These are phyloP conservation scores for Nibea coibor DNA, from an alignment of 2,113 vertebrate species.

Conservation along the genomic window DNA sequence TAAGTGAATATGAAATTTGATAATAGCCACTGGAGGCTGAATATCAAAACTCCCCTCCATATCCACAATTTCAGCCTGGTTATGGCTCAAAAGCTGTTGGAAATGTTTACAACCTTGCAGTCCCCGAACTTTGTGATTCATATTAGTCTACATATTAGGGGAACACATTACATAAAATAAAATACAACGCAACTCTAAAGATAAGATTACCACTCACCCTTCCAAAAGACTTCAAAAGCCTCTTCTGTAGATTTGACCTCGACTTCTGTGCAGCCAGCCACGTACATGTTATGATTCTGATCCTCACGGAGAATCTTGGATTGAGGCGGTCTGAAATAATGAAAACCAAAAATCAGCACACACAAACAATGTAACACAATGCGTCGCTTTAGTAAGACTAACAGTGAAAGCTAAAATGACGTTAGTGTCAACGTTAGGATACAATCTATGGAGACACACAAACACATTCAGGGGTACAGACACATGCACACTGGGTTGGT, in stretches of 20 bases:
- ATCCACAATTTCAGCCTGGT: neutral
- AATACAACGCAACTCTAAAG: neutral
- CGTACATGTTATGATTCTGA: constrained; percentile 98
- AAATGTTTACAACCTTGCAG: neutral
- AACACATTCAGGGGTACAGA: constrained; percentile 27
- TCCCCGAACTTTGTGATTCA: neutral
- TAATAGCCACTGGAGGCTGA: neutral
- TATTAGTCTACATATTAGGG: too few species aligned
- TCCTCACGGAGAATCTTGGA: constrained; percentile 95
- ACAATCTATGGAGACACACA: neutral
- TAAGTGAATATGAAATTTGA: neutral
- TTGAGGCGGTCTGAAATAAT: constrained; percentile 88
- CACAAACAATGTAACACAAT: neutral
- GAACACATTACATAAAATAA: neutral
- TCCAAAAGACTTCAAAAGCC: constrained; percentile 98
- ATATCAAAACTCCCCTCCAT: neutral
- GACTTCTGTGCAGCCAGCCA: constrained; percentile 93
- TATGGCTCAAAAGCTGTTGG: neutral
- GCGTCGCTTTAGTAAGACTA: constrained; percentile 18
- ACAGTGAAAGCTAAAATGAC: constrained; percentile 11
- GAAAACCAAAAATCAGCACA: neutral
- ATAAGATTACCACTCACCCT: constrained; percentile 84
- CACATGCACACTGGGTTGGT: constrained; percentile 29
- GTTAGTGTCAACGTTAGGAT: constrained; percentile 1
- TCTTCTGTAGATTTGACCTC: constrained; percentile 98